A percentile compares a stretch with the other conserved stretches of the same genome.
Evolutionary conservation across 1,140 invertebrate species (phyloP).

Genomic region (Bactericera cockerelli): DNA sequence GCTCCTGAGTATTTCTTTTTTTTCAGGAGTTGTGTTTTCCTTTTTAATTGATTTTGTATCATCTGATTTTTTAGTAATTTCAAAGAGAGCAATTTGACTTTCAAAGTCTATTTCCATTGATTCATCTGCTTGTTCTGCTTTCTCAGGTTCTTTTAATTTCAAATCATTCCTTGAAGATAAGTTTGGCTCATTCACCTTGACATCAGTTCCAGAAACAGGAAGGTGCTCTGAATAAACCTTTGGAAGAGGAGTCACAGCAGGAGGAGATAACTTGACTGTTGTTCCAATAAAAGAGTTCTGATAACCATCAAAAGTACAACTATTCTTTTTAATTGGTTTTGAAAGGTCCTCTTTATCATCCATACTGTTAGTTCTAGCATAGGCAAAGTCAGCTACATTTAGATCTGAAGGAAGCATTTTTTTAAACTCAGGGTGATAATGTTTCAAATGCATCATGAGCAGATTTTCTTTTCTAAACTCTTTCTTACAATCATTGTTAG

Average conservation of each 20-base stretch:
- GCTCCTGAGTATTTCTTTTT: background rate
- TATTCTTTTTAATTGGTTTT: background rate
- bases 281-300: no score
- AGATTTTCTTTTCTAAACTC: conserved; percentile 79
- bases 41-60: background rate
- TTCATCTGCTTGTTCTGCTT: background rate
- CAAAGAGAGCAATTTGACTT: background rate
- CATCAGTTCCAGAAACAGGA: background rate
- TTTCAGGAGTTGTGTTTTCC: background rate
- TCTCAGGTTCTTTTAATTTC: background rate
- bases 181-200: background rate
- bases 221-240: background rate
- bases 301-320: background rate
- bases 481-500: conserved; percentile 66
- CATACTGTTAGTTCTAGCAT: conserved; percentile 42
- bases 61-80: background rate
- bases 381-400: conserved; percentile 69
- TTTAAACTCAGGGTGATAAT: conserved; percentile 67
- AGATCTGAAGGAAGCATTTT: conserved; percentile 59
- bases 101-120: background rate
- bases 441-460: conserved; percentile 78
- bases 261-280: no score
- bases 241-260: background rate
- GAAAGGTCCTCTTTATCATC: background rate
- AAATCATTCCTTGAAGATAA: background rate